Evolutionary conservation across 2,797 vertebrate species (phyloP).

Genomic region (Mus spretus): DNA sequence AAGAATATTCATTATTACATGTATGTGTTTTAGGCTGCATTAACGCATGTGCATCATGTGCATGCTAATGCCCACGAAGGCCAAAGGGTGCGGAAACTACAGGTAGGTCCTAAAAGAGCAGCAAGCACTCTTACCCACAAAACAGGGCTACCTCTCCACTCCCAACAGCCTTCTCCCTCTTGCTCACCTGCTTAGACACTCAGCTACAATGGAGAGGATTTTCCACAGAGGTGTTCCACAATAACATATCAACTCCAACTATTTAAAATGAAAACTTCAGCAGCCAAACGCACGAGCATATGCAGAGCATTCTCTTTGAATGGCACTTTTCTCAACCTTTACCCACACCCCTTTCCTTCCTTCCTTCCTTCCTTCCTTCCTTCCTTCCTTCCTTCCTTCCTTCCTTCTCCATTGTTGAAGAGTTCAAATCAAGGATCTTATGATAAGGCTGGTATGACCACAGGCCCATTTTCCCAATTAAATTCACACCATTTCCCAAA

Average conservation of each 20-base stretch:
- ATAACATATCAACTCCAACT: not conserved
- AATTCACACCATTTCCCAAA: slow-evolving; percentile 59
- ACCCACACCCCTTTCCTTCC: not conserved
- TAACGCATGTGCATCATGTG: not conserved
- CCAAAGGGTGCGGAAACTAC: not conserved
- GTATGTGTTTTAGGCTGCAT: not conserved
- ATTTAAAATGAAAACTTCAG: slow-evolving; percentile 36
- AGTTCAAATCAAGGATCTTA: not conserved
- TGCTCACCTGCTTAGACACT: not conserved
- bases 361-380: not conserved
- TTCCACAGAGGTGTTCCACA: not conserved
- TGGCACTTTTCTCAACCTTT: slow-evolving; percentile 15
- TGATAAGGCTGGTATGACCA: not conserved
- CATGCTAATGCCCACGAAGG: not conserved
- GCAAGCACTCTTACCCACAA: not conserved
- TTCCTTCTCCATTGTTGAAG: not conserved
- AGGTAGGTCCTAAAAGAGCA: not conserved
- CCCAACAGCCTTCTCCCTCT: not conserved
- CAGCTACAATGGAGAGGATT: not conserved
- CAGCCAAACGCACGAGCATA: not conserved
- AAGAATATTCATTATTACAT: not conserved
- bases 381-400: too few relatives aligned
- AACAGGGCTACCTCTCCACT: not conserved
- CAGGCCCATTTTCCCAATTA: not conserved
- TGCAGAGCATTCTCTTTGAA: slow-evolving; percentile 1